Evolutionary conservation across 2,797 vertebrate species (phyloP).

Genomic region (Neosilurus hyrtlii): DNA sequence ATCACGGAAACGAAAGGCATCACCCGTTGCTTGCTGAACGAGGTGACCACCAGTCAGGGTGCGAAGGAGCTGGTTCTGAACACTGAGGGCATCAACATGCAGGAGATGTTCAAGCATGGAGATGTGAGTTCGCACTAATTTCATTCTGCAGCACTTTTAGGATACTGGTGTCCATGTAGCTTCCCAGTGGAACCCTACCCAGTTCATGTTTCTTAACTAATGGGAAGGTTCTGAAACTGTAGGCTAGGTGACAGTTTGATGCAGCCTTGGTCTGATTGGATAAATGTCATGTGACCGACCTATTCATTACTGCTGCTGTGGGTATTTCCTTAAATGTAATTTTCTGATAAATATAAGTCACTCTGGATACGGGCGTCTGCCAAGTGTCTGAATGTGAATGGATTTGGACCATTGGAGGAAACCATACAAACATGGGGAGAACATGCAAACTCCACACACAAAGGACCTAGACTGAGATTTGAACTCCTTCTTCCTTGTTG

Average conservation of each 20-base stretch:
- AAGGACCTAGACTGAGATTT: too few species aligned
- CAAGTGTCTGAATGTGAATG: too few species aligned
- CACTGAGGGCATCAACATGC: slow-evolving; percentile 93
- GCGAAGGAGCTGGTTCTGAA: slow-evolving; percentile 78
- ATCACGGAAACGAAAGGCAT: slow-evolving; percentile 87
- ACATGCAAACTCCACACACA: too few species aligned
- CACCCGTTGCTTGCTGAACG: slow-evolving; percentile 85
- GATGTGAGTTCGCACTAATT: slow-evolving; percentile 69
- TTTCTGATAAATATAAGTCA: too few species aligned
- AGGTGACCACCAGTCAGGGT: slow-evolving; percentile 70
- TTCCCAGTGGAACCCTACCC: neutral
- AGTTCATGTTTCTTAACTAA: neutral
- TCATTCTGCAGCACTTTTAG: neutral
- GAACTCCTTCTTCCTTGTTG: too few species aligned
- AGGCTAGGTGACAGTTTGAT: neutral
- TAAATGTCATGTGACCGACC: too few species aligned
- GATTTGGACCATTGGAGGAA: too few species aligned
- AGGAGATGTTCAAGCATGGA: slow-evolving; percentile 83
- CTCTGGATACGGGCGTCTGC: too few species aligned
- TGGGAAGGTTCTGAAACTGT: neutral
- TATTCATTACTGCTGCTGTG: too few species aligned
- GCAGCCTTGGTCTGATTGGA: neutral
- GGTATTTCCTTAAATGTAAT: too few species aligned
- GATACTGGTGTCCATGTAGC: neutral
- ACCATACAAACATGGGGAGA: too few species aligned